Evolutionary conservation across 53 echinoderm and acorn worm genomes (phyloP).

Genomic region (Luidia sarsii): DNA sequence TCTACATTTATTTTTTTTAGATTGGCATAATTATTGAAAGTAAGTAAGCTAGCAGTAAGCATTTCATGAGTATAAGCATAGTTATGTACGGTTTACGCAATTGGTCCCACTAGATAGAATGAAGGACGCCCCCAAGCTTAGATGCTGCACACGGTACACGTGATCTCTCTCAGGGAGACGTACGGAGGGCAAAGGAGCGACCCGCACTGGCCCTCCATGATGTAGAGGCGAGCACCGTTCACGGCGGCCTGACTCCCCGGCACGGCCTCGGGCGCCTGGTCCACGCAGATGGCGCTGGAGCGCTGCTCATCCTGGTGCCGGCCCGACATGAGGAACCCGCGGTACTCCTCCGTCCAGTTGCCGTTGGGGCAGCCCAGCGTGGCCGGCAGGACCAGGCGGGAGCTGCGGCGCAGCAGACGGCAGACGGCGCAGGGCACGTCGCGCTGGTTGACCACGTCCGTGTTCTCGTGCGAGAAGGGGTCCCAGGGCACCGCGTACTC

Average conservation of each 20-base stretch:
- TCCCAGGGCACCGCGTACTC: slow-evolving; percentile 25
- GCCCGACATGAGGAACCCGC: slow-evolving; percentile 59
- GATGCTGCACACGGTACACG: slow-evolving; percentile 59
- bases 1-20: no score
- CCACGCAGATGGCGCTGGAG: slow-evolving; percentile 36
- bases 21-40: no score
- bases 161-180: slow-evolving; percentile 49
- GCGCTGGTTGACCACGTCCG: slow-evolving; percentile 44
- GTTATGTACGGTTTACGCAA: no score
- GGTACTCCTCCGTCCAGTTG: slow-evolving; percentile 61
- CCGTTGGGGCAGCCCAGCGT: slow-evolving; percentile 41
- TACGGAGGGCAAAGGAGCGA: slow-evolving; percentile 59
- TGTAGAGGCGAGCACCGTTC: slow-evolving; percentile 30
- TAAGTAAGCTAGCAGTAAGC: no score
- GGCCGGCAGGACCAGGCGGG: slow-evolving; percentile 44
- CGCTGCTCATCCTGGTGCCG: slow-evolving; percentile 7
- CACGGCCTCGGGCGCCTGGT: slow-evolving; percentile 53
- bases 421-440: slow-evolving; percentile 62
- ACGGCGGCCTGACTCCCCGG: slow-evolving; percentile 15
- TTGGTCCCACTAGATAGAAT: no score
- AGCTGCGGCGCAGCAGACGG: slow-evolving; percentile 19
- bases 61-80: no score
- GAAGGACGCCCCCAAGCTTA: no score
- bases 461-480: slow-evolving; percentile 61
- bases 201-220: slow-evolving; percentile 49